Evolutionary conservation across 2,888 invertebrate species (phyloP), one percentile per base, ranked within the genome.

Genomic region (Conops quadrifasciatus): DNA sequence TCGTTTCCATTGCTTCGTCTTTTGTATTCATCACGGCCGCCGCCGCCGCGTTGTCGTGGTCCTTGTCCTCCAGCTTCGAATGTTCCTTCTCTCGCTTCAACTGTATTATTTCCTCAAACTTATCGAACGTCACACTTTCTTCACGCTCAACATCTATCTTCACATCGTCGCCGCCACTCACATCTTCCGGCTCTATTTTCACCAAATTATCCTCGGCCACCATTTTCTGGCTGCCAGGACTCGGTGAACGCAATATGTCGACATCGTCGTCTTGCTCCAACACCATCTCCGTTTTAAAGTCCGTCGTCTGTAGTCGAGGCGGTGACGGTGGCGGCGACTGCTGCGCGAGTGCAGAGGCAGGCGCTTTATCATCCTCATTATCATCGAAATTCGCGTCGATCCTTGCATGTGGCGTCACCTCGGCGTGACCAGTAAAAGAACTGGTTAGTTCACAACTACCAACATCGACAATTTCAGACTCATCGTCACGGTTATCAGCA

Each of bases 141-240:
- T 84, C 85, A 2, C 83, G 82, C 67, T 85, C 86, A 36, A 85
- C 85, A 77, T 84, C 85, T 62, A 85, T 79, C 75, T 83, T 86
- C 0, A 85, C 84, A 73, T 85, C 85, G 45, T 82, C 82, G 0
- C 81, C 24, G 0, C 80, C 80, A 43, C 81, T 81, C 1, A 81
- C 80, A 68, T 87, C 87, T 75, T 86, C 85, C 0, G 85, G 84
- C 58, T 86, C 85, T 51, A 85, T 83, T 72, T 84, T 84, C 0
- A 85, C 85, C 63, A 83, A 73, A 76, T 85, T 84, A 75, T 85
- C 83, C 56, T 86, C 84, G 24, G 82, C 81, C 16, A 83, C 80
- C 43, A 84, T 82, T 77, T 85, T 83, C 71, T 85, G 82, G 2
- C 78, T 76, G 0, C 83, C 83, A 0, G 85, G 84, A 74, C 83